A percentile compares a stretch with the other conserved stretches of the same genome.
Conservation (phyloP, 1,140 invertebrate species). For the Drosophila pandora region DNA sequence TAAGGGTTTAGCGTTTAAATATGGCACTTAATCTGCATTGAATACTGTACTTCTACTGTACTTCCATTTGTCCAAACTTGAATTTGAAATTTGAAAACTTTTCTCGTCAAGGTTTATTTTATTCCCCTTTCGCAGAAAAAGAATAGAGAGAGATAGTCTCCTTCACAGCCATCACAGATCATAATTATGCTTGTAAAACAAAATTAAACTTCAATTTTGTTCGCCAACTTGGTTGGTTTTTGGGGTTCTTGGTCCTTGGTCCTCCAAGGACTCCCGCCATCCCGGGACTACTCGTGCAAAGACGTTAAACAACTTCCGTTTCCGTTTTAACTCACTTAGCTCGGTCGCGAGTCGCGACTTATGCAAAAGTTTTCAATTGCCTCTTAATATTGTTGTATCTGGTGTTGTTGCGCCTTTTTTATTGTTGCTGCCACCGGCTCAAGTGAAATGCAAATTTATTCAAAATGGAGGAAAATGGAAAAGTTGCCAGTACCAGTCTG, state of each 20-base stretch:
- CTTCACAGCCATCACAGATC: constrained; percentile 9
- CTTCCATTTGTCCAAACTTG: constrained; percentile 6
- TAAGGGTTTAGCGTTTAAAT: constrained; percentile 60
- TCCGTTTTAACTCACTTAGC: constrained; percentile 71
- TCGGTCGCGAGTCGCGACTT: constrained; percentile 64
- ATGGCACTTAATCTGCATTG: constrained; percentile 36
- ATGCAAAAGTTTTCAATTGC: constrained; percentile 80
- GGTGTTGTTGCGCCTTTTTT: constrained; percentile 34
- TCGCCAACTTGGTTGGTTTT: constrained; percentile 12
- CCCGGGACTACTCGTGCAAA: not conserved
- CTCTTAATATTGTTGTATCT: constrained; percentile 68
- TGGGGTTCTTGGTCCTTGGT: constrained; percentile 6
- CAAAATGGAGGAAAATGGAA: constrained; percentile 67
- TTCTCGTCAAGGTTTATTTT: constrained; percentile 8
- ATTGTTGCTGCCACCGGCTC: constrained; percentile 34
- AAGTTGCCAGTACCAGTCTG: constrained; percentile 40
- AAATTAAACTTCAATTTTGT: constrained; percentile 75
- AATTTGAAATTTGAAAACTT: not conserved
- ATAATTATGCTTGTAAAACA: constrained; percentile 72
- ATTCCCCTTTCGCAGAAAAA: not conserved
- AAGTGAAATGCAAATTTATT: constrained; percentile 80
- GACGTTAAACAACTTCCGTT: constrained; percentile 53
- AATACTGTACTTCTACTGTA: not conserved
- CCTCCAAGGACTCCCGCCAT: constrained; percentile 1
- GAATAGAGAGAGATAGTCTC: not conserved